phyloP scores from a whole-genome alignment of 2,888 invertebrate species.

The Mongoloraphidia duomilia region DNA sequence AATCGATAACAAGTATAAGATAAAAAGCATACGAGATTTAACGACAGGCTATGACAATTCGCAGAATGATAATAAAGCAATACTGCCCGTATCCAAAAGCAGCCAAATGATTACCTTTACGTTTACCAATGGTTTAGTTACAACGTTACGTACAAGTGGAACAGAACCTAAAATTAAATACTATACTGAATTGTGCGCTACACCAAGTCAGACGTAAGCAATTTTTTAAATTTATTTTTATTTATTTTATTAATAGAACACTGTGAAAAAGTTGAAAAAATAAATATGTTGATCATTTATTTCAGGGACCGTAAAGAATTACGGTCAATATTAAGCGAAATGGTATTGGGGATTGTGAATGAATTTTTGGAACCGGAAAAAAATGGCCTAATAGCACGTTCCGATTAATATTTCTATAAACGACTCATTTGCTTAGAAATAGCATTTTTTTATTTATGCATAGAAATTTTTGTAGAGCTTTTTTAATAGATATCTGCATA shows the following conservation, averaged over 20 bases:
- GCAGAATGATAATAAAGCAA: conserved; percentile 51
- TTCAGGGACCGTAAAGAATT: conserved; percentile 54
- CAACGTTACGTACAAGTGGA: conserved; percentile 89
- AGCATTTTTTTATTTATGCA: no score
- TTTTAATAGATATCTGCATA: background rate
- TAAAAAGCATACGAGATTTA: conserved; percentile 68
- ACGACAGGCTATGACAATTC: conserved; percentile 74
- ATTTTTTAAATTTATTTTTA: conserved; percentile 5
- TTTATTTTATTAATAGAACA: conserved; percentile 1
- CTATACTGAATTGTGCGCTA: conserved; percentile 79
- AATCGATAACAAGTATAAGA: conserved; percentile 42
- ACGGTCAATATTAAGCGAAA: conserved; percentile 45
- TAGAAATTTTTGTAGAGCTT: no score
- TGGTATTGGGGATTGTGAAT: conserved; percentile 62
- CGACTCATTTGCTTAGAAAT: no score
- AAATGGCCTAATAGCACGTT: conserved; percentile 41
- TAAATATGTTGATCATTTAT: conserved; percentile 18
- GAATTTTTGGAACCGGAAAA: conserved; percentile 68
- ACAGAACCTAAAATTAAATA: conserved; percentile 99
- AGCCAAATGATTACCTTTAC: conserved; percentile 91
- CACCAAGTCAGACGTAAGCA: conserved; percentile 45
- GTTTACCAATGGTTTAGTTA: conserved; percentile 71
- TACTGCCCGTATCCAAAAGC: conserved; percentile 48
- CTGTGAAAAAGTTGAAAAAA: background rate
- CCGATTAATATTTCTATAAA: conserved; percentile 13